Percentiles rank a stretch among this genome's conserved stretches.
phyloP scores from a whole-genome alignment of 1,140 invertebrate genomes.

The Nebria ingens region DNA sequence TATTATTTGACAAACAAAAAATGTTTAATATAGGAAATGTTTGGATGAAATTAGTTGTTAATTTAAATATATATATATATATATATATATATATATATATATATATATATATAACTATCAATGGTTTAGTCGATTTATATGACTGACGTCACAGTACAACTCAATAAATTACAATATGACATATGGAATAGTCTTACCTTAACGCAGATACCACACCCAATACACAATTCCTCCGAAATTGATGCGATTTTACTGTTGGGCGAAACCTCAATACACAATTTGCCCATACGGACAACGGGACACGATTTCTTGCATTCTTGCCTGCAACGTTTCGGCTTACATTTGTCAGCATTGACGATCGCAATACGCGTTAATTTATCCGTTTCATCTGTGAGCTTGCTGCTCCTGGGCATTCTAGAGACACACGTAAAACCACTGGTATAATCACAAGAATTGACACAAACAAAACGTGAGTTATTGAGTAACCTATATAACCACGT shows the following conservation, averaged over 20 bases:
- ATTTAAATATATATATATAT: too few species aligned
- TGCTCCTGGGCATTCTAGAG: constrained; percentile 57
- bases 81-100: not conserved
- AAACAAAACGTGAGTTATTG: too few species aligned
- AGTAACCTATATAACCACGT: not conserved
- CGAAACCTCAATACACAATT: constrained; percentile 97
- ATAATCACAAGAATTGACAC: too few species aligned
- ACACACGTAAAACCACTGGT: not conserved
- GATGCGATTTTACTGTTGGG: constrained; percentile 96
- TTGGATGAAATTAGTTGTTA: too few species aligned
- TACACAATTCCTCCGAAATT: constrained; percentile 97
- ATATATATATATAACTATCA: too few species aligned
- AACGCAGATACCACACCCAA: constrained; percentile 99
- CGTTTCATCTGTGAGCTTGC: constrained; percentile 68
- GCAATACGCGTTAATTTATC: constrained; percentile 94
- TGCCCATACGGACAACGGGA: constrained; percentile 97
- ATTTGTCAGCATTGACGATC: constrained; percentile 96
- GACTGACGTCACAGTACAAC: constrained; percentile 9
- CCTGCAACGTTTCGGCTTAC: constrained; percentile 97
- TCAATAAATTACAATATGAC: too few species aligned
- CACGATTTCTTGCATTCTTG: constrained; percentile 99
- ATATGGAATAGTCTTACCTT: constrained; percentile 53
- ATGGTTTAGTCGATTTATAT: too few species aligned
- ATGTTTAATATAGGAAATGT: too few species aligned
- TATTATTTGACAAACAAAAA: too few species aligned